Base-by-base conservation (phyloP, 2,888 invertebrate genomes). In the Bursaphelenchus okinawaensis region DNA sequence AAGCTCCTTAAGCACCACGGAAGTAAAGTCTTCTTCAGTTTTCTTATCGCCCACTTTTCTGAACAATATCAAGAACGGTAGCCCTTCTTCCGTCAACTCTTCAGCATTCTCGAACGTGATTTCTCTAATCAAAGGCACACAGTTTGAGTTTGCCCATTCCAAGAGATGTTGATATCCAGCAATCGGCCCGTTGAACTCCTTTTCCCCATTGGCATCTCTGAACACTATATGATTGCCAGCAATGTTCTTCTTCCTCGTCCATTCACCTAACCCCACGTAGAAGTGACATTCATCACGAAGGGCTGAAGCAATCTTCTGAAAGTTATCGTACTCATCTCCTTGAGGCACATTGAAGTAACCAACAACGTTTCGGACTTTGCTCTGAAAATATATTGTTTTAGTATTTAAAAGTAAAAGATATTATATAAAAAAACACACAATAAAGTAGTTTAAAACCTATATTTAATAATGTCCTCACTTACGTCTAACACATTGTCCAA, bases 101-200 rank as follows among this genome's bases (percentile, higher is more conserved):
- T 98, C 98, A 1, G 98, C 98, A 87, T 99, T 99, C 85, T 96
- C 95, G 85, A 99, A 99, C 0, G 96, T 99, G 67, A 99, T 98
- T 85, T 98, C 96, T 62, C 98, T 87, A 0, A 99, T 96, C 16
- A 96, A 85, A 0, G 98, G 95, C 50, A 96, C 91, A 84, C 98
- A 98, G 82, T 91, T 92, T 74, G 92, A 90, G 68, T 90, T 89
- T 0, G 90, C 87, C 96, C 96, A 96, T 67, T 88, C 78, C 77
- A 74, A 76, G 55, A 78, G 16, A 58, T 68, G 68, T 12, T 77
- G 71, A 50, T 72, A 74, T 31, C 73, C 66, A 26, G 28, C 52
- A 31, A 73, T 31, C n/a, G 68, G 65, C n/a, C 73, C 74, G 26
- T 63, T 68, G 68, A 65, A 78, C 23, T 55, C 74, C n/a, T 65